These are phyloP conservation scores for Sterrhoptilus dennistouni DNA, from an alignment of 2,113 vertebrate genomes.

Conservation along the genomic window DNA sequence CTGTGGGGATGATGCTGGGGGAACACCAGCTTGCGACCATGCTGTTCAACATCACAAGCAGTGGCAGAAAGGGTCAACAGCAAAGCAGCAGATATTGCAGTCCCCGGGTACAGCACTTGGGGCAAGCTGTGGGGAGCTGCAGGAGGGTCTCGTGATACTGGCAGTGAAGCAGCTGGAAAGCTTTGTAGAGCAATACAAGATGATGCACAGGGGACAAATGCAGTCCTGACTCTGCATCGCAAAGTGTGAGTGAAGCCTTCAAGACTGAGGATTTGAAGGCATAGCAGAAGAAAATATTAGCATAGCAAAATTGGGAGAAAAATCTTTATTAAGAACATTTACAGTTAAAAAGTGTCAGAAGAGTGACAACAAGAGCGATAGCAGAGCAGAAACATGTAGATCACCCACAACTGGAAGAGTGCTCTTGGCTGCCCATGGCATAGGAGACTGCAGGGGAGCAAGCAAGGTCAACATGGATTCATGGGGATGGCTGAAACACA, in stretches of 20 bases:
- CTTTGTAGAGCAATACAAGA: rapidly evolving
- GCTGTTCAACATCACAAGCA: rapidly evolving
- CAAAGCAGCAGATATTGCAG: rapidly evolving
- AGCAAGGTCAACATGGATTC: neutral
- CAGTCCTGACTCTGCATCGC: rapidly evolving
- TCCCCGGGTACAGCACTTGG: rapidly evolving
- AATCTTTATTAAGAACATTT: neutral
- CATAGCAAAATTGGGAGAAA: neutral
- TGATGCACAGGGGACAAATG: rapidly evolving
- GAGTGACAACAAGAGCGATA: neutral
- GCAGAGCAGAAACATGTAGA: neutral
- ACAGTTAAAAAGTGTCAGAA: neutral
- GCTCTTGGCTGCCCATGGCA: rapidly evolving
- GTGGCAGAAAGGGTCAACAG: neutral
- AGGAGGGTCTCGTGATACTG: rapidly evolving
- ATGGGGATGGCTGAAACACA: neutral
- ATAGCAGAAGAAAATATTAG: neutral
- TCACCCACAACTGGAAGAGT: neutral
- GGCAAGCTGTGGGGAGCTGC: neutral
- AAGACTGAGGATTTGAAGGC: neutral
- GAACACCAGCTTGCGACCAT: rapidly evolving
- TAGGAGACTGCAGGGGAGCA: neutral
- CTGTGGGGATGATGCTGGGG: neutral
- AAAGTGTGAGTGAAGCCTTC: neutral
- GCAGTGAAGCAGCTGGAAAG: neutral